phyloP scores from a whole-genome alignment of 64 coral and sea anemone species.

The Stichodactyla helianthus region DNA sequence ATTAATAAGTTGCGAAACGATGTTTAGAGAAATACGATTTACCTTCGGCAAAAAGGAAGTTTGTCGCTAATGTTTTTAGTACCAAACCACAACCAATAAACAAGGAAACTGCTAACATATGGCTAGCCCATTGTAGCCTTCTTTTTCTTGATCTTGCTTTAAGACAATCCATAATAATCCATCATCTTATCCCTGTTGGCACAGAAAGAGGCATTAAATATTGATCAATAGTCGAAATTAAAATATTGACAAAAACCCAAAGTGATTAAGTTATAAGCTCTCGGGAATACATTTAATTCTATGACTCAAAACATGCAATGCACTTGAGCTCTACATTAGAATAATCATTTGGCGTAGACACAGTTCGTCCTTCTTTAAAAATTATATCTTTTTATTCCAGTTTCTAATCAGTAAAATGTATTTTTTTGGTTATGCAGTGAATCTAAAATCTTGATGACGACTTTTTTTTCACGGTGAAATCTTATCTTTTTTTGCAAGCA shows the following conservation, averaged over 20 bases:
- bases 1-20: neutral
- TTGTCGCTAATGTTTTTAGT: slow-evolving; percentile 24
- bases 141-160: slow-evolving; percentile 16
- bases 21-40: neutral
- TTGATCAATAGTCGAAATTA: neutral
- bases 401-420: neutral
- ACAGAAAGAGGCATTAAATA: neutral
- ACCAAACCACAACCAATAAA: slow-evolving; percentile 64
- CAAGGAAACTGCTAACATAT: slow-evolving; percentile 38
- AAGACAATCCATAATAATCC: slow-evolving; percentile 20
- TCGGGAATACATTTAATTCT: neutral
- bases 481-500: neutral
- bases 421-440: neutral
- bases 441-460: neutral
- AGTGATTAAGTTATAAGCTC: neutral
- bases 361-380: neutral
- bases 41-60: slow-evolving; percentile 25
- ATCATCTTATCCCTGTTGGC: slow-evolving; percentile 5
- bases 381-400: neutral
- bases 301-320: neutral
- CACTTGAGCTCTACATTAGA: neutral
- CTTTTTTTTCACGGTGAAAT: neutral
- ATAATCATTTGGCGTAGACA: neutral
- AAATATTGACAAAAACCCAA: neutral
- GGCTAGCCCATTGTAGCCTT: slow-evolving; percentile 23